Base-by-base conservation (phyloP, 1,140 invertebrate genomes). In the Calephelis virginiensis region DNA sequence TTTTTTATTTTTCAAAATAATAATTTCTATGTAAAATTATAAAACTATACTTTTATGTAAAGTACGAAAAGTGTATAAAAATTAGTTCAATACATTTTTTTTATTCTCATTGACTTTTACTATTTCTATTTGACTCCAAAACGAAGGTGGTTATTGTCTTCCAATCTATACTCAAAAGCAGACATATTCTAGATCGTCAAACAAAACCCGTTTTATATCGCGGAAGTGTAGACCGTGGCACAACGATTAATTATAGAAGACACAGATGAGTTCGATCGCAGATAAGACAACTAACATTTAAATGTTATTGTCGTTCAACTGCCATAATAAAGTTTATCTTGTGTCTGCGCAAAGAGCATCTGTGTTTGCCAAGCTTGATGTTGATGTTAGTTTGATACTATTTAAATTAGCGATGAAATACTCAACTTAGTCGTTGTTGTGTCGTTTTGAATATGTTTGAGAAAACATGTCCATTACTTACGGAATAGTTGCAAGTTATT, bases 231-330 rank as follows among this genome's bases (percentile, higher is more conserved):
- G 65, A 76, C 68, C 67, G 61, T 72, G 70, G 74, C 71, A 74
- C 62, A 69, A 76, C 80, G 80, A 86, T 85, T 86, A 85, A 85
- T 86, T 83, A 82, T 76, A 68, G 56, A 12, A 61, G 73, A 61
- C 78, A 80, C 66, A 82, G 82, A 85, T 70, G 81, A 82, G 72
- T 71, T 77, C 61, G 68, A 71, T 71, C 68, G 65, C 65, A 72
- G 69, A 78, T 70, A 74, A 71, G 77, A 74, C 75, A 70, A 66
- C 66, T 75, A 73, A 73, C 76, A 77, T 77, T 77, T 77, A 77
- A 77, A 75, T 77, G 73, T 74, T 74, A 71, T 73, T 71, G 71
- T 73, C 73, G 72, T 70, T 67, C 65, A 63, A 46, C 65, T 68
- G 63, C 72, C 69, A 76, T 67, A 75, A 74, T 71, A 75, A 71